Conservation (phyloP, 1,140 invertebrate genomes). For the Elymnias hypermnestra region DNA sequence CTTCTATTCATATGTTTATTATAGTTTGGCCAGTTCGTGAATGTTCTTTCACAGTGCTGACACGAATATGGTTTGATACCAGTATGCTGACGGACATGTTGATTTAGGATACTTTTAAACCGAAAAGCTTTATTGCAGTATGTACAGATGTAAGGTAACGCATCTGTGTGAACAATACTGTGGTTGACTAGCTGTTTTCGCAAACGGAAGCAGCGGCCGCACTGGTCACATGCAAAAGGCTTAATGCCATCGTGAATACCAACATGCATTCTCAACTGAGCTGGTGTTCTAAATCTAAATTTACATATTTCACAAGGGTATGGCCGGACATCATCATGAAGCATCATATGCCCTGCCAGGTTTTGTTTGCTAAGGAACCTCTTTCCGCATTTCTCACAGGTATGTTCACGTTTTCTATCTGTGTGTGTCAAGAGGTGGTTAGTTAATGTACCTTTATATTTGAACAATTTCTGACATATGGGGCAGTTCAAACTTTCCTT, state of each 20-base stretch:
- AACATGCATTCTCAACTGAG: conserved; percentile 72
- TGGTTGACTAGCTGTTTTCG: conserved; percentile 45
- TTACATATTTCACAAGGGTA: conserved; percentile 57
- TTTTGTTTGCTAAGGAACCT: conserved; percentile 51
- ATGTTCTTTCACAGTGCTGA: conserved; percentile 79
- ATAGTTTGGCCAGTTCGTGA: conserved; percentile 86
- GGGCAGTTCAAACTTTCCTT: conserved; percentile 35
- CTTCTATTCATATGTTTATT: conserved; percentile 85
- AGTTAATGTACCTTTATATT: conserved; percentile 43
- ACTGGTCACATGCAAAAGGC: conserved; percentile 84
- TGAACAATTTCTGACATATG: conserved; percentile 53
- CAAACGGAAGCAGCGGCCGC: conserved; percentile 83
- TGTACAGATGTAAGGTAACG: conserved; percentile 86
- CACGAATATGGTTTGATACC: conserved; percentile 79
- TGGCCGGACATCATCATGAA: conserved; percentile 45
- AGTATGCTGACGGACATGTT: conserved; percentile 81
- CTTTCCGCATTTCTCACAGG: conserved; percentile 58
- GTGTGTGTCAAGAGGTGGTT: conserved; percentile 49
- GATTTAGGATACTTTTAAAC: conserved; percentile 81
- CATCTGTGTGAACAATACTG: conserved; percentile 86
- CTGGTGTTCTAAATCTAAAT: conserved; percentile 43
- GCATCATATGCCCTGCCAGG: conserved; percentile 43
- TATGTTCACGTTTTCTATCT: conserved; percentile 50
- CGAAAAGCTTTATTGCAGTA: conserved; percentile 84
- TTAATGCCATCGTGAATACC: conserved; percentile 82